phyloP scores from a whole-genome alignment of 2,797 vertebrate genomes.

The Malacoctenus gilli region DNA sequence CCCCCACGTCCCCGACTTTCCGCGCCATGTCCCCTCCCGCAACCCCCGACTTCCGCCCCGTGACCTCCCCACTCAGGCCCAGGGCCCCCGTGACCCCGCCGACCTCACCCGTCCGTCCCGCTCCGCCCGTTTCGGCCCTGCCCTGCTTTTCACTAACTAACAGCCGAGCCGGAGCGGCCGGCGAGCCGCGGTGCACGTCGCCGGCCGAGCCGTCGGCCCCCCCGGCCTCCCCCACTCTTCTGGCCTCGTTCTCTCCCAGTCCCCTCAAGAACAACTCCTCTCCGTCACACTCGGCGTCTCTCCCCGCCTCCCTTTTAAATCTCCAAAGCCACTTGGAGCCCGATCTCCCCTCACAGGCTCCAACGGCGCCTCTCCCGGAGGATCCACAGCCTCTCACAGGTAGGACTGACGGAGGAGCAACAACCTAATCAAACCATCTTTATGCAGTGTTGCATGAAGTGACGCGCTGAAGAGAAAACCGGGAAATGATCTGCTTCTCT shows the following conservation, averaged over 20 bases:
- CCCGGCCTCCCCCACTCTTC: conserved; percentile 63
- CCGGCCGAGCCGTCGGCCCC: conserved; percentile 62
- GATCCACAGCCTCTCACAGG: conserved; percentile 65
- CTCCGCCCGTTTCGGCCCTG: conserved; percentile 47
- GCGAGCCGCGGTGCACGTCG: conserved; percentile 37
- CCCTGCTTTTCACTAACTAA: conserved; percentile 39
- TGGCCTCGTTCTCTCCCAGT: conserved; percentile 48
- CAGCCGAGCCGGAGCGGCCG: no score
- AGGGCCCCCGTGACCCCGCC: conserved; percentile 61
- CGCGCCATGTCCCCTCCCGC: conserved; percentile 66
- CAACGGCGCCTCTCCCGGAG: conserved; percentile 55
- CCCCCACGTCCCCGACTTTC: conserved; percentile 60
- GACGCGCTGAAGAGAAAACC: not conserved
- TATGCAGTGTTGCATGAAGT: not conserved
- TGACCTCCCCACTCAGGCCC: conserved; percentile 58
- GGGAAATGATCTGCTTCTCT: not conserved
- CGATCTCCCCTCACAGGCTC: conserved; percentile 38
- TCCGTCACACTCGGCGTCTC: conserved; percentile 32
- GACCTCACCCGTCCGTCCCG: conserved; percentile 50
- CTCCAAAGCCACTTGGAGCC: conserved; percentile 51
- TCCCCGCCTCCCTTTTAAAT: conserved; percentile 32
- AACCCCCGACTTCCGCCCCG: conserved; percentile 67
- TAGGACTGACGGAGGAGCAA: conserved; percentile 54
- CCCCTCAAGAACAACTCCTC: conserved; percentile 19
- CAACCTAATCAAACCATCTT: not conserved